Evolutionary conservation across 2,888 invertebrate species (phyloP).

Genomic region (Tuta absoluta): DNA sequence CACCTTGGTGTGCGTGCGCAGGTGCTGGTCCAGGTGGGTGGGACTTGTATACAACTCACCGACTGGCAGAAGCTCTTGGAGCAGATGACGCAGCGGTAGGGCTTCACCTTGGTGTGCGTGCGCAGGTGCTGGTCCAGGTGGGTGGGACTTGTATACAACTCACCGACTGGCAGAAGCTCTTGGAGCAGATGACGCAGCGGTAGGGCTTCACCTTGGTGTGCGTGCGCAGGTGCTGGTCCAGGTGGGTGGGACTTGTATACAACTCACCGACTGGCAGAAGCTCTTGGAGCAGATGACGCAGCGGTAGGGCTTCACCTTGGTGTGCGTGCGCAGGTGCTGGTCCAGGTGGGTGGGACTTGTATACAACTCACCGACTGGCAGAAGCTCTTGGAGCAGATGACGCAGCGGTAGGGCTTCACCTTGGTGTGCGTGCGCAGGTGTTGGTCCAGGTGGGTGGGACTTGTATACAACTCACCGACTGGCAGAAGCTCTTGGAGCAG

Average conservation of each 20-base stretch:
- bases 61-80: slow-evolving; percentile 75
- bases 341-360: slow-evolving; percentile 68
- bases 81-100: no score
- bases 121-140: slow-evolving; percentile 64
- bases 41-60: slow-evolving; percentile 35
- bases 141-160: slow-evolving; percentile 69
- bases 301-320: no score
- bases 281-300: no score
- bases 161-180: no score
- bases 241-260: slow-evolving; percentile 39
- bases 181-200: no score
- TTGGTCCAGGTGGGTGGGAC: slow-evolving; percentile 58
- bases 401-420: no score
- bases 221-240: slow-evolving; percentile 71
- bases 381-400: slow-evolving; percentile 56
- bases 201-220: no score
- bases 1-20: no score
- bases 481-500: no score
- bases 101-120: no score
- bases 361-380: no score
- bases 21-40: slow-evolving; percentile 65
- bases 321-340: no score
- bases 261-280: slow-evolving; percentile 68
- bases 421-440: slow-evolving; percentile 69
- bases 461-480: slow-evolving; percentile 50